Percentiles rank a stretch among this genome's conserved stretches.
Evolutionary conservation across 1,140 invertebrate genomes (phyloP).

Genomic region (Lepidurus arcticus): DNA sequence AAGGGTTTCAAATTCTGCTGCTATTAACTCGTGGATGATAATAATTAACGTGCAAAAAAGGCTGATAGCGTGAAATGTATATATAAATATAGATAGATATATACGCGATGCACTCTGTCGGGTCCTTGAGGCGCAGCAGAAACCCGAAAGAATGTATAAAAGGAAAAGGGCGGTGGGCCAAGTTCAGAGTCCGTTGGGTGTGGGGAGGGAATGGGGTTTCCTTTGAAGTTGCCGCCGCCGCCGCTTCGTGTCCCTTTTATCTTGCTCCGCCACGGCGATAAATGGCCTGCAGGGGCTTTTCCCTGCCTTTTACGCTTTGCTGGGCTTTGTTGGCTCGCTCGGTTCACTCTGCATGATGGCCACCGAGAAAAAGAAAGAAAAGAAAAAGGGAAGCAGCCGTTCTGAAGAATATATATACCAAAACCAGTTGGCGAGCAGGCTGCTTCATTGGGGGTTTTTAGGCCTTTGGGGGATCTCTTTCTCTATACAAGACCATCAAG

Average conservation of each 20-base stretch:
- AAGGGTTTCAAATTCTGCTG: no score
- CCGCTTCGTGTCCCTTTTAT: conserved; percentile 21
- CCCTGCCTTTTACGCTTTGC: conserved; percentile 14
- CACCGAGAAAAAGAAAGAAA: conserved; percentile 1
- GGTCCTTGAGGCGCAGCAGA: conserved; percentile 16
- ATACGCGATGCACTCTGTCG: not conserved
- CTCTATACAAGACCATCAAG: conserved; percentile 10
- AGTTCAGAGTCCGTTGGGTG: conserved; percentile 13
- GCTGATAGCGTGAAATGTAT: not conserved
- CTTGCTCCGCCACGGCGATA: conserved; percentile 16
- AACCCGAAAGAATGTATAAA: conserved; percentile 17
- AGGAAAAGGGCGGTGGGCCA: conserved; percentile 12
- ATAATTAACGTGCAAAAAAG: not conserved
- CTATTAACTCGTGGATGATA: no score
- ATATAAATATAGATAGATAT: not conserved
- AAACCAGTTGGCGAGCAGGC: not conserved
- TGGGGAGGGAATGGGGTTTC: conserved; percentile 1
- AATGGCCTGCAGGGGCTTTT: conserved; percentile 20
- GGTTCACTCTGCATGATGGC: conserved; percentile 16
- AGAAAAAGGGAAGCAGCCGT: conserved; percentile 21
- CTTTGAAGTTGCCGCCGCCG: conserved; percentile 12
- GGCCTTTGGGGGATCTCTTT: not conserved
- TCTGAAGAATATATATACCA: conserved; percentile 1
- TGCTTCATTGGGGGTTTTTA: not conserved
- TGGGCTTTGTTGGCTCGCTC: conserved; percentile 20